Percentiles rank a stretch among this genome's conserved stretches.
phyloP scores from a whole-genome alignment of 1,140 invertebrate genomes.

The Saxidomus purpurata region DNA sequence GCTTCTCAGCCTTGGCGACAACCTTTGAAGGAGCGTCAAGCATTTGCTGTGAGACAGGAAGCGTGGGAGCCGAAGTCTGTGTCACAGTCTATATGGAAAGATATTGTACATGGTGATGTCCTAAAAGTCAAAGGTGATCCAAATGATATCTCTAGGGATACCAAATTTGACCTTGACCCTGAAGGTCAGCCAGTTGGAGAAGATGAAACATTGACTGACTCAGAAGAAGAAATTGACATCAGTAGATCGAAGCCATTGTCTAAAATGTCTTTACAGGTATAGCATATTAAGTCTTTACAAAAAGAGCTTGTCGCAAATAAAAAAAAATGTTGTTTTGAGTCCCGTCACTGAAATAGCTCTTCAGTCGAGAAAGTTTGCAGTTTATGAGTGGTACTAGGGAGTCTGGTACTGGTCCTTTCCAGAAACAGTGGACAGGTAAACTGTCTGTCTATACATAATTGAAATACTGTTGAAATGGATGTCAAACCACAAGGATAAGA shows the following conservation, averaged over 20 bases:
- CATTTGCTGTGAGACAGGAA: constrained; percentile 69
- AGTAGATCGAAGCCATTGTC: constrained; percentile 57
- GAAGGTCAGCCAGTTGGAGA: constrained; percentile 70
- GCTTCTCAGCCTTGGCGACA: constrained; percentile 76
- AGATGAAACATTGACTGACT: constrained; percentile 52
- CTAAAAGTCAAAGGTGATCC: constrained; percentile 69
- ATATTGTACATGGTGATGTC: constrained; percentile 69
- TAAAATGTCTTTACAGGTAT: constrained; percentile 75
- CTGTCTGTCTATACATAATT: no score
- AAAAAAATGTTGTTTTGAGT: no score
- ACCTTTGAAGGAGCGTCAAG: constrained; percentile 78
- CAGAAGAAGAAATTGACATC: constrained; percentile 71
- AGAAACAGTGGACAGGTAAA: no score
- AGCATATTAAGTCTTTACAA: no score
- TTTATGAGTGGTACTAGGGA: no score
- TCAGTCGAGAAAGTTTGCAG: no score
- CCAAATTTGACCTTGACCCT: constrained; percentile 73
- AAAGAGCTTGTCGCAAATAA: no score
- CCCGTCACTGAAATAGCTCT: no score
- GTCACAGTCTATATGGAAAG: constrained; percentile 64
- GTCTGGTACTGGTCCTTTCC: no score
- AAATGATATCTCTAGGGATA: constrained; percentile 65
- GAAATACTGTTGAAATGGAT: no score
- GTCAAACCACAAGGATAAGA: no score
- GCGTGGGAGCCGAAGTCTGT: constrained; percentile 73